phyloP scores from a whole-genome alignment of 2,113 vertebrate species.

The Tyto alba region DNA sequence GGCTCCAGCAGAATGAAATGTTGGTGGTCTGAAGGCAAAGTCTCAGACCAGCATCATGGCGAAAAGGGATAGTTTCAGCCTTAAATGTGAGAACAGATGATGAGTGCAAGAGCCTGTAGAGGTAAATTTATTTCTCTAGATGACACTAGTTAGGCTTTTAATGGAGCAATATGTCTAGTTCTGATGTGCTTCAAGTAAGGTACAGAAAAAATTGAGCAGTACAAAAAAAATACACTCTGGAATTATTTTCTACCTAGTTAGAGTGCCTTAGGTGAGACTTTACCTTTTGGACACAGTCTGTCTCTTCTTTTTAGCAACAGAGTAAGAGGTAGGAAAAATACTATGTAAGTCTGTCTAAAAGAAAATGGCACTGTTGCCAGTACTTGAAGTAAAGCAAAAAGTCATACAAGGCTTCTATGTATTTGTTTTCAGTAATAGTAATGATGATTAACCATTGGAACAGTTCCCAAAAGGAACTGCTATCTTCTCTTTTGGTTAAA shows the following conservation, averaged over 20 bases:
- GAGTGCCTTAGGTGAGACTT: neutral
- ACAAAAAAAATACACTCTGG: neutral
- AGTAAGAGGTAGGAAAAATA: neutral
- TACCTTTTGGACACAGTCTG: neutral
- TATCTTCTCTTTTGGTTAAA: neutral
- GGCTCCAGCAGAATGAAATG: neutral
- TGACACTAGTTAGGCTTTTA: neutral
- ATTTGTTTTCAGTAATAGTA: neutral
- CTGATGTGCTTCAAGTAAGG: neutral
- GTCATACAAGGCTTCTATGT: neutral
- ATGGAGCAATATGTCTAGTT: neutral
- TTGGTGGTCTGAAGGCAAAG: neutral
- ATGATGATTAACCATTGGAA: neutral
- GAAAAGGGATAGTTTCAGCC: neutral
- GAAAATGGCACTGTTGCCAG: neutral
- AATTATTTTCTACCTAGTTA: neutral
- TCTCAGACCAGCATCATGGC: neutral
- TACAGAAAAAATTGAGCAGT: neutral
- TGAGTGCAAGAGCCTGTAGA: neutral
- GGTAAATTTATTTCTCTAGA: neutral
- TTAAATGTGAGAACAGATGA: neutral
- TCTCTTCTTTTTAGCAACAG: neutral
- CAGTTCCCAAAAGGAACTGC: neutral
- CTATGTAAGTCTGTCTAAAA: neutral
- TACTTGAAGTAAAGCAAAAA: neutral